Conservation (phyloP, 2,797 vertebrate genomes). For the Cyprinella venusta region DNA sequence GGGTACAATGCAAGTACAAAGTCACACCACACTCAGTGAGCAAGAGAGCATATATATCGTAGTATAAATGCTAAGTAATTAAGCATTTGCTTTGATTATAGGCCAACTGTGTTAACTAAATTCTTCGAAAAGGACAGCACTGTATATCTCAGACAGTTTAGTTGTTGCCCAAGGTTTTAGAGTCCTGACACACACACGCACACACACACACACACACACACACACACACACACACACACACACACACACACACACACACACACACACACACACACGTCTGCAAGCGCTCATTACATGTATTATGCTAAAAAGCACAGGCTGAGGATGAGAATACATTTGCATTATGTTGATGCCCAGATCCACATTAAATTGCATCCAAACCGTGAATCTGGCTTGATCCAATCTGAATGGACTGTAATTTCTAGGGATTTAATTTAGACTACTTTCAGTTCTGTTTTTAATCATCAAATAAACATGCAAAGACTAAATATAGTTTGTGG, state of each 20-base stretch:
- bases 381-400: not conserved
- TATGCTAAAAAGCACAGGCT: conserved; percentile 4
- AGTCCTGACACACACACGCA: not conserved
- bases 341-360: conserved; percentile 16
- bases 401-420: not conserved
- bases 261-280: not conserved
- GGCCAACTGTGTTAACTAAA: not conserved
- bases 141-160: conserved; percentile 3
- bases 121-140: not conserved
- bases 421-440: conserved; percentile 3
- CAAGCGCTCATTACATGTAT: not conserved
- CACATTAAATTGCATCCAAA: not conserved
- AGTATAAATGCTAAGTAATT: not conserved
- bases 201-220: not conserved
- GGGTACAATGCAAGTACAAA: not conserved
- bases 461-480: conserved; percentile 28
- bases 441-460: not conserved
- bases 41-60: not conserved
- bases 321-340: conserved; percentile 3
- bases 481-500: not conserved
- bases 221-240: not conserved
- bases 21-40: not conserved
- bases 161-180: not conserved
- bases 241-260: not conserved
- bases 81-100: conserved; percentile 9